These are phyloP conservation scores for Oxyscelio sp. DNA, from an alignment of 2,888 invertebrate species.

Conservation along the genomic window DNA sequence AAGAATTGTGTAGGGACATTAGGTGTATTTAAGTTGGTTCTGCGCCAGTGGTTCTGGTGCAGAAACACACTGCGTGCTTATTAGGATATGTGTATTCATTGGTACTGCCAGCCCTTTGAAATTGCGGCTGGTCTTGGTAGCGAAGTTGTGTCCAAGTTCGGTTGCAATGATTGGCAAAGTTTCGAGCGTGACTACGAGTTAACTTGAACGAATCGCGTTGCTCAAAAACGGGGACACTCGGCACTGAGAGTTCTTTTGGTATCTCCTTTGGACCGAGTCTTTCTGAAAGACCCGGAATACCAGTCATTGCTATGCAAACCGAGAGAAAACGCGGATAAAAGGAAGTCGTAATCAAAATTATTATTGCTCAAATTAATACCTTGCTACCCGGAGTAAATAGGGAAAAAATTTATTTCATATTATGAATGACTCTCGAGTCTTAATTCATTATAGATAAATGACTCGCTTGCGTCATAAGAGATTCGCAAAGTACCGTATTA, in stretches of 20 bases:
- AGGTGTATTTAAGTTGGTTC: constrained; percentile 20
- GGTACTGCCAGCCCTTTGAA: constrained; percentile 14
- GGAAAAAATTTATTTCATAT: no score
- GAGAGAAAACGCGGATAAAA: no score
- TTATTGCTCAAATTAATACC: no score
- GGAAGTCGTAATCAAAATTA: no score
- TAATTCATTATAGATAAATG: no score
- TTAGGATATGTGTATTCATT: constrained; percentile 30
- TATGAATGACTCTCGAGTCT: no score
- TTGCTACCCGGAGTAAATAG: no score
- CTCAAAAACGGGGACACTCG: constrained; percentile 19
- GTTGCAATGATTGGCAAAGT: constrained; percentile 35
- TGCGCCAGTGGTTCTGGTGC: constrained; percentile 11
- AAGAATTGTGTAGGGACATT: constrained; percentile 35
- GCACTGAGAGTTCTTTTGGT: constrained; percentile 3
- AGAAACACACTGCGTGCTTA: constrained; percentile 10
- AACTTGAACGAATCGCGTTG: constrained; percentile 6
- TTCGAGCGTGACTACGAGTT: constrained; percentile 4
- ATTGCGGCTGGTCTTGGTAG: background rate
- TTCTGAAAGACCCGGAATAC: background rate
- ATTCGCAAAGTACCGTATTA: no score
- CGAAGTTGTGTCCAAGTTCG: constrained; percentile 41
- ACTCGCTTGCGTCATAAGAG: no score
- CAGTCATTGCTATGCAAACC: background rate
- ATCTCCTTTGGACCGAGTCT: background rate